Evolutionary conservation across 2,888 invertebrate genomes (phyloP), one percentile per base, ranked within the genome.

Genomic region (Drosophila seclusa): DNA sequence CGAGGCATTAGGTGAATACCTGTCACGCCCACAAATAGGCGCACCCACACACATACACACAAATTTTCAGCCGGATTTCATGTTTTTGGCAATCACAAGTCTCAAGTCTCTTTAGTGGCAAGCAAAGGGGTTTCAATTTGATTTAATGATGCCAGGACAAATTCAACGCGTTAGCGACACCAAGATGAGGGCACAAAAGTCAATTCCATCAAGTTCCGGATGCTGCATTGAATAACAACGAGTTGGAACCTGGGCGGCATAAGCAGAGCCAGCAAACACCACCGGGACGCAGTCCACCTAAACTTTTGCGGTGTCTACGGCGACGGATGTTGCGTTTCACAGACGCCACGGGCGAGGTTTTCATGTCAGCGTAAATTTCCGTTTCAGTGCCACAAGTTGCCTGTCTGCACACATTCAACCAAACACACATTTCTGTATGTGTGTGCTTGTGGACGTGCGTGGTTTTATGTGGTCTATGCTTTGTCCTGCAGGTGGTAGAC

Each of bases 331-430:
- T 83, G 78, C 78, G 82, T 80, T 80, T 82, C 78, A 87, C 66
- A 72, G 82, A 80, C 68, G 88, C 89, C 86, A 70, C 60, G 54
- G 84, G 89, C 89, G 68, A 88, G 84, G 84, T 80, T 88, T 85
- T 80, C 82, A 86, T 88, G 88, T 86, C 86, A 88, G 88, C 88
- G 86, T 77, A 83, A 88, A 88, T 87, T 88, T 87, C 88, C 86
- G 86, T 87, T 86, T 72, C 74, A 69, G 54, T 73, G 81, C 76
- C 77, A 73, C 80, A 86, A 81, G 72, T 77, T 70, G 66, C 69
- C 50, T 63, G 52, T 34, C 49, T 24, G 34, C 55, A 61, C 27
- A 57, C 53, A 54, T 42, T 48, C 34, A 45, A 11, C 32, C 32
- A 32, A 32, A 32, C 32, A 32, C 32, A 32, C 32, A 32, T 32